Percentiles rank a stretch among this genome's conserved stretches.
Conservation (phyloP, 2,888 invertebrate genomes). For the Dicyrtomina minuta region DNA sequence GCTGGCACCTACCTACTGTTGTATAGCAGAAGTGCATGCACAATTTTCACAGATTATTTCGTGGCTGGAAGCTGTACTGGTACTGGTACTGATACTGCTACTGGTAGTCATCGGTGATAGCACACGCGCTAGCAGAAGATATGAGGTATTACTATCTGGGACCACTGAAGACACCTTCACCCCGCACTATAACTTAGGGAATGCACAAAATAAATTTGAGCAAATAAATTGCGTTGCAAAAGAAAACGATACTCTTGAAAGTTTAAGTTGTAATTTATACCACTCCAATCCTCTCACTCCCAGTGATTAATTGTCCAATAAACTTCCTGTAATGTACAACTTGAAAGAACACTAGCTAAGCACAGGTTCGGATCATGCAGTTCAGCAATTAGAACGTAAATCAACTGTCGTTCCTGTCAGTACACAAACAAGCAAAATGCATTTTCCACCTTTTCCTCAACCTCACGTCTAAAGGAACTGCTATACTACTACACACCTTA, state of each 20-base stretch:
- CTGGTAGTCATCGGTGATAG: background rate
- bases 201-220: slow-evolving; percentile 13
- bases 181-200: background rate
- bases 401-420: slow-evolving; percentile 15
- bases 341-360: slow-evolving; percentile 2
- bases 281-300: slow-evolving; percentile 12
- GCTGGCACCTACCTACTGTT: background rate
- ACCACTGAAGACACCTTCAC: background rate
- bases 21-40: no score
- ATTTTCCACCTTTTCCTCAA: background rate
- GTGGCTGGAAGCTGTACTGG: background rate
- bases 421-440: background rate
- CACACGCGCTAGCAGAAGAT: background rate
- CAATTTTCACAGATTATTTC: background rate
- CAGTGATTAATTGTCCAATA: slow-evolving; percentile 29
- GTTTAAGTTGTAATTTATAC: slow-evolving; percentile 22
- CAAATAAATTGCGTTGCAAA: slow-evolving; percentile 12
- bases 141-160: background rate
- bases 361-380: slow-evolving; percentile 11
- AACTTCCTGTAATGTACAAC: slow-evolving; percentile 22
- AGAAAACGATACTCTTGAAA: background rate
- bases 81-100: background rate
- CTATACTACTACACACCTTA: background rate
- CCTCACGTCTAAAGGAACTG: slow-evolving; percentile 8
- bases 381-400: slow-evolving; percentile 22